A percentile compares a stretch with the other conserved stretches of the same genome.
These are phyloP conservation scores for Elanoides forficatus DNA, from an alignment of 2,113 vertebrate species.

Conservation along the genomic window DNA sequence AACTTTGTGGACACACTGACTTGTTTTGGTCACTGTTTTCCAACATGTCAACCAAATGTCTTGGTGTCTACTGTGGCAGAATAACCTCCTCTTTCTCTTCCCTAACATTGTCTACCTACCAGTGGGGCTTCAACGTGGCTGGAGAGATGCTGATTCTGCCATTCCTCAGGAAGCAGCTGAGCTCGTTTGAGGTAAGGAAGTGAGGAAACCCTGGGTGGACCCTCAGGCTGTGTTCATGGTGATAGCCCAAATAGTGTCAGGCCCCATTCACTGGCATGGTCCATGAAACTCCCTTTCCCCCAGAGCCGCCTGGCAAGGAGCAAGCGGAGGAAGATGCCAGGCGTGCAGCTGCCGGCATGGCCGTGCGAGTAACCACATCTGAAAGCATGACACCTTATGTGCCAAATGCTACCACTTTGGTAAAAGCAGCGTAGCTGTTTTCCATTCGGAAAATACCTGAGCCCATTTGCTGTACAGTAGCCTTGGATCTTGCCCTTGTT, in stretches of 20 bases:
- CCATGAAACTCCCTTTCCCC: not conserved
- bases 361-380: not conserved
- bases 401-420: not conserved
- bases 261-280: not conserved
- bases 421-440: not conserved
- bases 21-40: not conserved
- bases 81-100: not conserved
- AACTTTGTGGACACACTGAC: not conserved
- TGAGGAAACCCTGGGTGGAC: not conserved
- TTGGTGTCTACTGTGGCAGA: not conserved
- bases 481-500: not conserved
- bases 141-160: not conserved
- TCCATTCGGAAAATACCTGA: not conserved
- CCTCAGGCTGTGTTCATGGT: not conserved
- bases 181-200: not conserved
- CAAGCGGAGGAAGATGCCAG: not conserved
- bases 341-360: not conserved
- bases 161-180: not conserved
- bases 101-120: not conserved
- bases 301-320: not conserved
- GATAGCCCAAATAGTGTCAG: not conserved
- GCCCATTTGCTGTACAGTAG: rapidly evolving
- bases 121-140: too few relatives aligned
- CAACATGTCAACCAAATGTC: not conserved
- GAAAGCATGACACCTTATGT: not conserved